Percentiles rank a stretch among this genome's conserved stretches.
These are phyloP conservation scores for Chelmon rostratus DNA, from an alignment of 2,797 vertebrate species.

Conservation along the genomic window DNA sequence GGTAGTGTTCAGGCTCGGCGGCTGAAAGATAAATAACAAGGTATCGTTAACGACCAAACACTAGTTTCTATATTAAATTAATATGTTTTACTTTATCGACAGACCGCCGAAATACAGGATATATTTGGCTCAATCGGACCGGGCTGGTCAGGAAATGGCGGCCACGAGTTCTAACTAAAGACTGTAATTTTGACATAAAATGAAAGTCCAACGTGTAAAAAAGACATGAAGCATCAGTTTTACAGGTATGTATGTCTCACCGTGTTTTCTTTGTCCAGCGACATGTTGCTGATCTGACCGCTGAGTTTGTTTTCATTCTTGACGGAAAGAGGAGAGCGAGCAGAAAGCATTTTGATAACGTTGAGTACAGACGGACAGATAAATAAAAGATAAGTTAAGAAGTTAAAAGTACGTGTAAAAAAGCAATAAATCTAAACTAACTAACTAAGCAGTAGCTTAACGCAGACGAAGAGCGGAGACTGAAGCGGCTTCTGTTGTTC, in stretches of 20 bases:
- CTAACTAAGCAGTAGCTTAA: too few species aligned
- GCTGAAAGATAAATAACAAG: conserved; percentile 75
- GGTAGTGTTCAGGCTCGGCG: conserved; percentile 85
- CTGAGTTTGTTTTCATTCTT: conserved; percentile 72
- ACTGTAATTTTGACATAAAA: too few species aligned
- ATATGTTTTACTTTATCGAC: too few species aligned
- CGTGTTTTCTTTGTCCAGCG: conserved; percentile 93
- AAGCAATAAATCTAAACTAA: too few species aligned
- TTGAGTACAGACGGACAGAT: not conserved
- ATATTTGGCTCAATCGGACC: too few species aligned
- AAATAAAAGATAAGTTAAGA: not conserved
- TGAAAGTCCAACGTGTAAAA: too few species aligned
- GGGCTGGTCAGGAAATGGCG: too few species aligned
- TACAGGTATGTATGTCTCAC: conserved; percentile 44
- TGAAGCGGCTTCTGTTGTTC: not conserved
- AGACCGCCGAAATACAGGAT: too few species aligned
- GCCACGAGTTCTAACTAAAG: too few species aligned
- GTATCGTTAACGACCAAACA: too few species aligned
- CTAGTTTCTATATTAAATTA: too few species aligned
- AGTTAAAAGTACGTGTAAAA: not conserved
- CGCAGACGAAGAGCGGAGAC: not conserved
- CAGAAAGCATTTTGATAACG: conserved; percentile 82
- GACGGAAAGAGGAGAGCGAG: conserved; percentile 82
- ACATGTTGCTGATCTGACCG: conserved; percentile 77
- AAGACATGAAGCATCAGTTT: too few species aligned